Evolutionary conservation across 2,888 invertebrate genomes (phyloP).

Genomic region (Diarsia rubi): DNA sequence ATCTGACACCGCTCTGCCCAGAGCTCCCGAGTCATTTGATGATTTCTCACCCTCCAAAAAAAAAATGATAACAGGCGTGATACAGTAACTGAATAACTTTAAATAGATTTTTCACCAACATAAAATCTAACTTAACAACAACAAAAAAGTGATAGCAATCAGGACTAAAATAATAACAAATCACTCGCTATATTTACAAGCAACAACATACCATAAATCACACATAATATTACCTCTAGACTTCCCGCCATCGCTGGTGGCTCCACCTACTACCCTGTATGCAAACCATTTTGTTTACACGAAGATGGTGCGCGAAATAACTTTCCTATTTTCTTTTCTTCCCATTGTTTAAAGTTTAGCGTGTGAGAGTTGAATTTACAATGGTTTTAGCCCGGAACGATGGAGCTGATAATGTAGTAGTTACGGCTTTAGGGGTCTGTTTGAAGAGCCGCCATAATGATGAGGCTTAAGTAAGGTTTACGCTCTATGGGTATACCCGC

Average conservation of each 20-base stretch:
- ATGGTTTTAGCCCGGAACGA: constrained; percentile 11
- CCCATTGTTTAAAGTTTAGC: constrained; percentile 56
- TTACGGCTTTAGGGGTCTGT: neutral
- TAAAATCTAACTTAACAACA: constrained; percentile 6
- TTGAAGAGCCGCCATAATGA: neutral
- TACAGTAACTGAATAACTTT: neutral
- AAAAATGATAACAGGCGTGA: too few species aligned
- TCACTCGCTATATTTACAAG: constrained; percentile 42
- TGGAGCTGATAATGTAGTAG: constrained; percentile 19
- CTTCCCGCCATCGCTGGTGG: constrained; percentile 35
- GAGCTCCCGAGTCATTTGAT: too few species aligned
- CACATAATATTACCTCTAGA: constrained; percentile 43
- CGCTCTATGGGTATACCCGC: neutral
- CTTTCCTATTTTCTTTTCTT: constrained; percentile 71
- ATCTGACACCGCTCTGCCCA: too few species aligned
- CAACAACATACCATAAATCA: constrained; percentile 48
- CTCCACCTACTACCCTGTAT: constrained; percentile 62
- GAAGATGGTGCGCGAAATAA: constrained; percentile 68
- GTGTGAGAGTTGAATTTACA: constrained; percentile 38
- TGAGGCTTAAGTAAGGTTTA: constrained; percentile 6
- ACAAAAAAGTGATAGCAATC: constrained; percentile 30
- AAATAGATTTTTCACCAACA: neutral
- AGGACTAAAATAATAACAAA: constrained; percentile 46
- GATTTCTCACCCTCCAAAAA: too few species aligned
- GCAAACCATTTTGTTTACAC: constrained; percentile 74